A percentile compares a stretch with the other conserved stretches of the same genome.
Conservation (phyloP, 2,113 vertebrate genomes). For the Carollia perspicillata region DNA sequence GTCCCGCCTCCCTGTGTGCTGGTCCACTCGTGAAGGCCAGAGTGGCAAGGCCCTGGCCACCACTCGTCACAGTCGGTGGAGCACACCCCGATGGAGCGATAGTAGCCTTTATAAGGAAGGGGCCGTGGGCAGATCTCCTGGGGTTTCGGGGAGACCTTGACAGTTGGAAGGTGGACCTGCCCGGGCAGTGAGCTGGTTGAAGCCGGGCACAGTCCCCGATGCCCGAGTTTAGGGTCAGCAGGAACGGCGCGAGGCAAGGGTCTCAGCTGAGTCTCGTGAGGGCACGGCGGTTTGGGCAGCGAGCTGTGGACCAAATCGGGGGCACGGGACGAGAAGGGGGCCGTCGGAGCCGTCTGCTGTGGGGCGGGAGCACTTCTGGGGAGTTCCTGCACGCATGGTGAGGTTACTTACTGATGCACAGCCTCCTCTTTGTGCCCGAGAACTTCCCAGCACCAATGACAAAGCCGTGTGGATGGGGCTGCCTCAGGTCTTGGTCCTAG, state of each 20-base stretch:
- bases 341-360: background rate
- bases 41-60: background rate
- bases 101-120: background rate
- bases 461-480: background rate
- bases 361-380: background rate
- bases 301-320: background rate
- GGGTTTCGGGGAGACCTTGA: background rate
- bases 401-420: background rate
- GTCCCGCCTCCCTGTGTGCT: slow-evolving; percentile 6
- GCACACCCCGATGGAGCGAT: background rate
- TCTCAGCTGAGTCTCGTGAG: background rate
- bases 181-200: background rate
- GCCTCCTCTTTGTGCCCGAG: slow-evolving; percentile 8
- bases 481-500: background rate
- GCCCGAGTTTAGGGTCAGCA: background rate
- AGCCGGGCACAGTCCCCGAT: background rate
- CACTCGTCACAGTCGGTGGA: background rate
- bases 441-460: slow-evolving; percentile 25
- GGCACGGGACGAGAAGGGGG: background rate
- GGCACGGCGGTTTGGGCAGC: background rate
- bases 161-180: background rate
- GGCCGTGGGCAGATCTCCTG: background rate
- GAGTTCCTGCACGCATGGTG: background rate
- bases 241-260: background rate
- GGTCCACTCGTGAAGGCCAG: too few relatives aligned